Evolutionary conservation across 1,140 invertebrate genomes (phyloP).

Genomic region (Apis laboriosa): DNA sequence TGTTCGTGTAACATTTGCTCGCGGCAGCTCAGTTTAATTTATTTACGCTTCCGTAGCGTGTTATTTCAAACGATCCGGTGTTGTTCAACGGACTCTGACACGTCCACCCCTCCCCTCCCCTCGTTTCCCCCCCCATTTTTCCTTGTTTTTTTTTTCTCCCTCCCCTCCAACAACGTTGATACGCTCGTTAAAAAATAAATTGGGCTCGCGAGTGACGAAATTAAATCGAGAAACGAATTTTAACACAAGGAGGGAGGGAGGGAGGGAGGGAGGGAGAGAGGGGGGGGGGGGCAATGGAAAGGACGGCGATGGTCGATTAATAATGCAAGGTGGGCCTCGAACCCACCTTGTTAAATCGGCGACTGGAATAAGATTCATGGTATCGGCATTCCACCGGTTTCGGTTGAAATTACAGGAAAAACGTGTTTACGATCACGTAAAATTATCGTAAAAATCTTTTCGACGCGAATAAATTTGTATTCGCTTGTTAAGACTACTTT

Average conservation of each 20-base stretch:
- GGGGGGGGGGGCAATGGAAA: no score
- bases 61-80: constrained; percentile 11
- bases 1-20: constrained; percentile 39
- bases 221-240: background rate
- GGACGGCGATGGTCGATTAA: no score
- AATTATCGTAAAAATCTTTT: background rate
- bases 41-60: constrained; percentile 27
- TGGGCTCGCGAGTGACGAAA: background rate
- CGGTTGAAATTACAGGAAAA: background rate
- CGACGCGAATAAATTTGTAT: background rate
- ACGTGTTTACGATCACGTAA: background rate
- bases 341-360: background rate
- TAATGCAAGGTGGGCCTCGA: background rate
- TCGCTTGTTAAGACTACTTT: no score
- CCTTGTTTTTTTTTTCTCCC: background rate
- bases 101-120: background rate
- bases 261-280: no score
- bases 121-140: background rate
- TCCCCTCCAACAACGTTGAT: background rate
- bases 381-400: background rate
- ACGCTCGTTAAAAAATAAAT: background rate
- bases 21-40: constrained; percentile 35
- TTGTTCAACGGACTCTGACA: background rate
- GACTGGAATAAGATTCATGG: background rate
- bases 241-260: no score